phyloP scores from a whole-genome alignment of 1,140 invertebrate genomes.

The Drosophila varians region DNA sequence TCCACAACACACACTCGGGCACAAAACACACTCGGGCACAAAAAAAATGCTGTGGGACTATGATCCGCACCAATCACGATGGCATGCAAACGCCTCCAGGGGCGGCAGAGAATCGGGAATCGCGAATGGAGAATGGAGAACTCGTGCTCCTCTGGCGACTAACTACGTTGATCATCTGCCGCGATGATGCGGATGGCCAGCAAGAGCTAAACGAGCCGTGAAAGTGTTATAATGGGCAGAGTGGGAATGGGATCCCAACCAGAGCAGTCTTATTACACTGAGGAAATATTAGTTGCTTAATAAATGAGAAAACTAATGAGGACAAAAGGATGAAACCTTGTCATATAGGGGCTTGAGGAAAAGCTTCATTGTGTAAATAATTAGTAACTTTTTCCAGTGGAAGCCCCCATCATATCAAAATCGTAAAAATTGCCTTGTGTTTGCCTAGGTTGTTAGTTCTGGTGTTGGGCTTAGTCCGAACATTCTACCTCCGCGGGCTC shows the following conservation, averaged over 20 bases:
- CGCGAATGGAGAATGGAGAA: conserved; percentile 35
- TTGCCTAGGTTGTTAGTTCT: conserved; percentile 55
- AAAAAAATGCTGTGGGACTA: conserved; percentile 5
- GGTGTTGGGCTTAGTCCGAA: conserved; percentile 5
- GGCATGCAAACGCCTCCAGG: conserved; percentile 72
- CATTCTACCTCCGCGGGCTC: conserved; percentile 16
- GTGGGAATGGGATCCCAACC: conserved; percentile 29
- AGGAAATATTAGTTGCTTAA: too few species aligned
- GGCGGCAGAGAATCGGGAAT: conserved; percentile 24
- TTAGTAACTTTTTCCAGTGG: background rate
- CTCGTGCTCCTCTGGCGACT: conserved; percentile 57
- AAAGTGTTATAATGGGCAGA: conserved; percentile 77
- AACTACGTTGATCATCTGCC: conserved; percentile 48
- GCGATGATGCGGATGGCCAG: conserved; percentile 50
- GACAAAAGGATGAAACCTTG: too few species aligned
- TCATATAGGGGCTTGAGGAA: too few species aligned
- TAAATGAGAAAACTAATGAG: too few species aligned
- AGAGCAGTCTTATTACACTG: conserved; percentile 32
- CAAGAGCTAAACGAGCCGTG: conserved; percentile 72
- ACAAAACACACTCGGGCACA: background rate
- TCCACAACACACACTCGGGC: conserved; percentile 11
- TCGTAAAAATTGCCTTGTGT: conserved; percentile 23
- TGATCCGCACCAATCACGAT: conserved; percentile 73
- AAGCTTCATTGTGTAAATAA: too few species aligned
- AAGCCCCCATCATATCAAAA: background rate